These are phyloP conservation scores for Mesoclemmys tuberculata DNA, from an alignment of 2,113 vertebrate genomes.

Conservation along the genomic window DNA sequence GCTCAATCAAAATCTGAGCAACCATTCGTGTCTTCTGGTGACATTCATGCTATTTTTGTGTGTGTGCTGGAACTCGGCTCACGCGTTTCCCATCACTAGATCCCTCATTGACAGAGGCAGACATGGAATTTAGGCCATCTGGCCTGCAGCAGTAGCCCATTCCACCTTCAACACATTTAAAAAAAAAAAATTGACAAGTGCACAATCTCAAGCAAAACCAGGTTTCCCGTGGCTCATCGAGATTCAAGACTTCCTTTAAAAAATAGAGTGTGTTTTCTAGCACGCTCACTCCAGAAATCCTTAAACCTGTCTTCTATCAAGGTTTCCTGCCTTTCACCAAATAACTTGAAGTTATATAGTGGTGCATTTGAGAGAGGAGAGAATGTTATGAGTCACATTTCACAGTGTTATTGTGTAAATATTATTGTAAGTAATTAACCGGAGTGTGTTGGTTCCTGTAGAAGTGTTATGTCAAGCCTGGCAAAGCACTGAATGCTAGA, in stretches of 20 bases:
- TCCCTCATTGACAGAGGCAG: background rate
- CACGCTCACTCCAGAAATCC: background rate
- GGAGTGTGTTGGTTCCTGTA: background rate
- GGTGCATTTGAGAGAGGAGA: background rate
- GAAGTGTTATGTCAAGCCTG: background rate
- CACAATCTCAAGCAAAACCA: background rate
- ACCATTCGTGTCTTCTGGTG: background rate
- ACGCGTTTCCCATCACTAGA: background rate
- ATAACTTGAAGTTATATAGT: background rate
- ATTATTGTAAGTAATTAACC: background rate
- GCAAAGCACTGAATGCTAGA: background rate
- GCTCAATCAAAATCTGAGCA: background rate
- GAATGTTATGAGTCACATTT: background rate
- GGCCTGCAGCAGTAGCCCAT: background rate
- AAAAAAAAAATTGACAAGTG: no score
- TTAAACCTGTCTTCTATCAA: background rate
- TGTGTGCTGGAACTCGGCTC: background rate
- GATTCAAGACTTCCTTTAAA: background rate
- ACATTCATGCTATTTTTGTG: background rate
- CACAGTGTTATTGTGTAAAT: background rate
- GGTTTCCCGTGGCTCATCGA: background rate
- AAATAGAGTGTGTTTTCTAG: background rate
- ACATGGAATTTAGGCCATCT: background rate
- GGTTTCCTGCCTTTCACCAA: background rate
- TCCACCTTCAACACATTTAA: no score